Evolutionary conservation across 2,888 invertebrate genomes (phyloP).

Genomic region (Heteropelma amictum): DNA sequence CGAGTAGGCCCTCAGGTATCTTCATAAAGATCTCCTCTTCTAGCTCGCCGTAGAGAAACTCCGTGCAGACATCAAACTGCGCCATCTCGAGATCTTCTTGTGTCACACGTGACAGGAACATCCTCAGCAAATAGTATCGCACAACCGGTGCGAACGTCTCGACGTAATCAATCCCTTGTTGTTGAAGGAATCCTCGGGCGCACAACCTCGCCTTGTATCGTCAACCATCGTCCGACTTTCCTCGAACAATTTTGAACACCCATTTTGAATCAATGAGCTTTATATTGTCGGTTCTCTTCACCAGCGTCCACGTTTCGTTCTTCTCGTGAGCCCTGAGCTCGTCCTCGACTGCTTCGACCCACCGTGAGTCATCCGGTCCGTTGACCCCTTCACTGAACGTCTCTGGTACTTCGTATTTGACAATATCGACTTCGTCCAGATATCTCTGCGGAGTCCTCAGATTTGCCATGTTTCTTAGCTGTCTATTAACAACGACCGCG

Average conservation of each 20-base stretch:
- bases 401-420: not conserved
- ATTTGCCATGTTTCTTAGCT: not conserved
- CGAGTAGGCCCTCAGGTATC: too few relatives aligned
- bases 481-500: slow-evolving; percentile 15
- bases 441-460: not conserved
- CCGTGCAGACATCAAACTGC: too few relatives aligned
- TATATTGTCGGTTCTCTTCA: slow-evolving; percentile 18
- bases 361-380: slow-evolving; percentile 7
- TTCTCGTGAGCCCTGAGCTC: slow-evolving; percentile 52
- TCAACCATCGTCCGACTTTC: slow-evolving; percentile 3
- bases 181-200: slow-evolving; percentile 45
- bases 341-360: slow-evolving; percentile 30
- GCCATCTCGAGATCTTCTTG: not conserved
- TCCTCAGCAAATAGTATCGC: slow-evolving; percentile 16
- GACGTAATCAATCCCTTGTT: slow-evolving; percentile 38
- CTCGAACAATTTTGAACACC: slow-evolving; percentile 20
- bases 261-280: slow-evolving; percentile 30
- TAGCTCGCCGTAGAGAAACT: too few relatives aligned
- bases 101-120: not conserved
- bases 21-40: too few relatives aligned
- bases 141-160: slow-evolving; percentile 43
- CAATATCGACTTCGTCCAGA: slow-evolving; percentile 7
- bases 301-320: slow-evolving; percentile 52
- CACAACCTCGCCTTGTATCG: slow-evolving; percentile 48
- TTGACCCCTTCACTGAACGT: slow-evolving; percentile 3